A percentile compares a stretch with the other conserved stretches of the same genome.
Evolutionary conservation across 2,113 vertebrate genomes (phyloP).

Genomic region (Pterophyllum scalare): DNA sequence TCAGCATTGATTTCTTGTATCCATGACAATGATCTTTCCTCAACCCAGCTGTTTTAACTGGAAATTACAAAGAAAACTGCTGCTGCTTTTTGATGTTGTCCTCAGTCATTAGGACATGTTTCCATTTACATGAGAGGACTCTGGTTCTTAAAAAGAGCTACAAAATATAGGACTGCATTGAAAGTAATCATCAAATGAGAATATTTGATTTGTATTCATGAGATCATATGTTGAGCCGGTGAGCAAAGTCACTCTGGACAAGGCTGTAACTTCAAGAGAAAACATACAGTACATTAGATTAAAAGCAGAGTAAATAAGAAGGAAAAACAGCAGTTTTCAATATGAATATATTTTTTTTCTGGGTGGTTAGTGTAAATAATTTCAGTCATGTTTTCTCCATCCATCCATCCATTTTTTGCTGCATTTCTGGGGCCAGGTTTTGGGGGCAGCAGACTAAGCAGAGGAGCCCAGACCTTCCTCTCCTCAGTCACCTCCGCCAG

Average conservation of each 20-base stretch:
- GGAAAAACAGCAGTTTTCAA: background rate
- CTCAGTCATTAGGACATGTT: background rate
- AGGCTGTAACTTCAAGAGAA: background rate
- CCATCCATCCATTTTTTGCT: no score
- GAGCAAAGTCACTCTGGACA: background rate
- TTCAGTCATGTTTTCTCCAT: no score
- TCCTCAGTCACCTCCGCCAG: no score
- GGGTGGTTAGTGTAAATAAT: no score
- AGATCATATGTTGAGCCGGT: background rate
- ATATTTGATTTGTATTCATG: conserved; percentile 8
- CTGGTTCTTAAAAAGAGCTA: background rate
- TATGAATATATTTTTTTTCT: no score
- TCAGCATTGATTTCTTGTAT: conserved; percentile 1
- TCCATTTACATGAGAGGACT: background rate
- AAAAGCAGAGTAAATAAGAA: background rate
- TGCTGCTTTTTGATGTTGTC: background rate
- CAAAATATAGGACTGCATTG: background rate
- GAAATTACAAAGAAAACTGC: background rate
- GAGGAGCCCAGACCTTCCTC: no score
- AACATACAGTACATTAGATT: background rate
- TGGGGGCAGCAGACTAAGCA: no score
- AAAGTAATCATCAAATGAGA: background rate
- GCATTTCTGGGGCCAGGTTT: no score
- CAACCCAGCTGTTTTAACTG: background rate
- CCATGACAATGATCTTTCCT: conserved; percentile 5